Evolutionary conservation across 2,113 vertebrate genomes (phyloP).

Genomic region (Scartelaos histophorus): DNA sequence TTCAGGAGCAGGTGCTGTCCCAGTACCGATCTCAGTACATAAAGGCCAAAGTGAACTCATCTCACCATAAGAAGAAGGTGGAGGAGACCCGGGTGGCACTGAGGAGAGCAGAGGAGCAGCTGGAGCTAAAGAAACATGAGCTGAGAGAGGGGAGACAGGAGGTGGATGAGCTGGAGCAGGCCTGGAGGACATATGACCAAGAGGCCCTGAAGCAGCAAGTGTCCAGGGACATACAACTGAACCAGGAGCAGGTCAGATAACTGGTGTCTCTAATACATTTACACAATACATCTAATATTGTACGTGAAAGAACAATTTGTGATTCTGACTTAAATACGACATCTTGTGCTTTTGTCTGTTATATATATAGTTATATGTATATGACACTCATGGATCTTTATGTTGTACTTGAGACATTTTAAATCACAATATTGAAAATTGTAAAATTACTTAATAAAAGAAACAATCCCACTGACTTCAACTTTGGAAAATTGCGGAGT

Average conservation of each 20-base stretch:
- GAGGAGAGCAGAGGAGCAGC: slow-evolving; percentile 73
- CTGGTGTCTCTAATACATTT: too few species aligned
- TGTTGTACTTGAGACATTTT: too few species aligned
- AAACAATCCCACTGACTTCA: too few species aligned
- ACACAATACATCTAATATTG: too few species aligned
- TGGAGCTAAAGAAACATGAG: slow-evolving; percentile 77
- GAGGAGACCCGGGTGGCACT: slow-evolving; percentile 69
- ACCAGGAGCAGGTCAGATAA: slow-evolving; percentile 82
- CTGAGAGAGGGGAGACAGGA: slow-evolving; percentile 77
- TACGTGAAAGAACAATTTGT: too few species aligned
- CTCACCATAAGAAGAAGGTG: slow-evolving; percentile 85
- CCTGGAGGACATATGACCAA: slow-evolving; percentile 80
- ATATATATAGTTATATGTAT: too few species aligned
- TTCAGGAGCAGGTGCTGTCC: slow-evolving; percentile 80
- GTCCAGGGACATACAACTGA: slow-evolving; percentile 76
- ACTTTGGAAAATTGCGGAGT: too few species aligned
- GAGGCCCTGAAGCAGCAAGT: slow-evolving; percentile 71
- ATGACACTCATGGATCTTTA: too few species aligned
- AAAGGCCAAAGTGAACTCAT: slow-evolving; percentile 90
- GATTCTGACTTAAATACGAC: too few species aligned
- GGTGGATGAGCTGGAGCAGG: slow-evolving; percentile 76
- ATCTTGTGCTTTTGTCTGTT: too few species aligned
- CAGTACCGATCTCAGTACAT: slow-evolving; percentile 84
- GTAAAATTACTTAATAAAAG: too few species aligned
- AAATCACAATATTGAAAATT: too few species aligned